These are phyloP conservation scores for Drosophila borborema DNA, from an alignment of 2,888 invertebrate species.

Conservation along the genomic window DNA sequence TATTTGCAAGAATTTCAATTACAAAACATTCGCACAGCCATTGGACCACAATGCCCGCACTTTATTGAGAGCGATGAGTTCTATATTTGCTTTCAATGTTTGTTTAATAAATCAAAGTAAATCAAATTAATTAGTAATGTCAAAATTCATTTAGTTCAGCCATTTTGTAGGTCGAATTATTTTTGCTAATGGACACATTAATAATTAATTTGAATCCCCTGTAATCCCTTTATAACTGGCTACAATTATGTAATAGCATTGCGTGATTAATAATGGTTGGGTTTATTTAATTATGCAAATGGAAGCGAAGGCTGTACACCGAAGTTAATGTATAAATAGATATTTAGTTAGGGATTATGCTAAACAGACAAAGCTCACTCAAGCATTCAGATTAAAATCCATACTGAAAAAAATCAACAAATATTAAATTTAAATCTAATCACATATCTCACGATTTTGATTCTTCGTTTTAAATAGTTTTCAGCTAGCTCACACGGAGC, in stretches of 20 bases:
- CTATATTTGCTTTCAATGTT: constrained; percentile 46
- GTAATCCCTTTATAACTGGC: constrained; percentile 21
- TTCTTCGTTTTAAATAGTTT: constrained; percentile 23
- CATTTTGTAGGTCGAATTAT: constrained; percentile 18
- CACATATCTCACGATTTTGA: background rate
- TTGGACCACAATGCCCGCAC: background rate
- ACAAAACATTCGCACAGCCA: background rate
- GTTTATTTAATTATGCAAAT: constrained; percentile 5
- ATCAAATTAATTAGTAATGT: constrained; percentile 50
- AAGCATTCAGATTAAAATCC: background rate
- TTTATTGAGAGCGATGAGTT: constrained; percentile 8
- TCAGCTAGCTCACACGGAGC: constrained; percentile 16
- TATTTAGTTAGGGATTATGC: background rate
- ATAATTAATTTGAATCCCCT: constrained; percentile 33
- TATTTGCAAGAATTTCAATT: constrained; percentile 12
- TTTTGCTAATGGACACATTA: constrained; percentile 35
- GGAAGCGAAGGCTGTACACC: background rate
- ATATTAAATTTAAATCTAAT: background rate
- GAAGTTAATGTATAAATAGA: background rate
- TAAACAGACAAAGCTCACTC: background rate
- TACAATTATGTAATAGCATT: constrained; percentile 10
- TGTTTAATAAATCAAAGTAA: constrained; percentile 37
- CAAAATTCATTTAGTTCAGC: constrained; percentile 45
- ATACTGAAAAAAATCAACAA: background rate
- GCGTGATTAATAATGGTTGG: constrained; percentile 10